These are phyloP conservation scores for Sthenelais limicola DNA, from an alignment of 2,888 invertebrate genomes.

Conservation along the genomic window DNA sequence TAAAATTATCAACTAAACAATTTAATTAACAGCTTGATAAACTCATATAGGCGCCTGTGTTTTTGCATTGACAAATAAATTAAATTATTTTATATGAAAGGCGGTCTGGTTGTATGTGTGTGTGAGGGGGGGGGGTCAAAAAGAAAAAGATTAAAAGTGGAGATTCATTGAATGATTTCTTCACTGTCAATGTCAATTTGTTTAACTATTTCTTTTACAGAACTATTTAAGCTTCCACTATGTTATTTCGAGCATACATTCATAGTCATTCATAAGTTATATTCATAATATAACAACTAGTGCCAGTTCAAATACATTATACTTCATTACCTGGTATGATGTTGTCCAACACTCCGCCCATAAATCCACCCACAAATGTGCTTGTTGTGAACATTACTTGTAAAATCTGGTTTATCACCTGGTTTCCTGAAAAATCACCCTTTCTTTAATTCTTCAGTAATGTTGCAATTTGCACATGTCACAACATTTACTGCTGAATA, in stretches of 20 bases:
- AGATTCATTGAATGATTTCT: too few relatives aligned
- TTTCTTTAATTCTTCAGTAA: too few relatives aligned
- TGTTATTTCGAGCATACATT: not conserved
- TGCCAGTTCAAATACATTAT: not conserved
- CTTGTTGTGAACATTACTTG: constrained; percentile 62
- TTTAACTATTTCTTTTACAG: not conserved
- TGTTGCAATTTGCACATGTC: too few relatives aligned
- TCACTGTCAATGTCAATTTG: too few relatives aligned
- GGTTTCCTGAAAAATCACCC: constrained; percentile 32
- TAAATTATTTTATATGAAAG: too few relatives aligned
- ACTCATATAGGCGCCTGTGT: too few relatives aligned
- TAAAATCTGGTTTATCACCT: constrained; percentile 46
- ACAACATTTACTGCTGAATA: too few relatives aligned
- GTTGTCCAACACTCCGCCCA: constrained; percentile 72
- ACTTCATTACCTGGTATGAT: constrained; percentile 61
- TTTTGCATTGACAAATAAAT: too few relatives aligned
- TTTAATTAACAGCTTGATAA: too few relatives aligned
- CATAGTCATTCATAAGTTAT: not conserved
- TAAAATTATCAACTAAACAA: not conserved
- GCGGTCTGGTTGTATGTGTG: too few relatives aligned
- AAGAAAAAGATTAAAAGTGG: too few relatives aligned
- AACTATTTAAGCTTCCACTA: not conserved
- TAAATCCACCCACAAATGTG: constrained; percentile 72
- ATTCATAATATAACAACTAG: not conserved
- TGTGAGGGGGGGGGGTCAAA: too few relatives aligned